Evolutionary conservation across 37 sponge, comb jelly and placozoan genomes (phyloP).

Genomic region (Haliclona indistincta): DNA sequence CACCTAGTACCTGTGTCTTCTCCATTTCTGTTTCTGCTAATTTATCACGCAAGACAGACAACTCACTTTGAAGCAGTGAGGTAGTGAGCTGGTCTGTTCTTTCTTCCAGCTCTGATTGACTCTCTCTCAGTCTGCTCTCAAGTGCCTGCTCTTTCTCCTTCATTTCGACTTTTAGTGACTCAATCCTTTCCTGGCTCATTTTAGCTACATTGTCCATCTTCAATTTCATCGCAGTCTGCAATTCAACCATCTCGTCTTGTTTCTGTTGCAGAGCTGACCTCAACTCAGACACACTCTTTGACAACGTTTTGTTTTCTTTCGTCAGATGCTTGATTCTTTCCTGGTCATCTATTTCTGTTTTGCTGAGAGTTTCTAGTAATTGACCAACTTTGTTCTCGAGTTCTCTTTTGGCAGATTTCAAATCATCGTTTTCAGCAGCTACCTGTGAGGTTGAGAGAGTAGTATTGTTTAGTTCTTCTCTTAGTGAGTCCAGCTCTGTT

Average conservation of each 20-base stretch:
- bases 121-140: too few relatives aligned
- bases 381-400: not conserved
- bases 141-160: not conserved
- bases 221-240: not conserved
- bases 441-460: not conserved
- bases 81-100: too few relatives aligned
- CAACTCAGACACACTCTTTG: not conserved
- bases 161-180: constrained; percentile 6
- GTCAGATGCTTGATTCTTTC: not conserved
- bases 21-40: too few relatives aligned
- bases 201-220: not conserved
- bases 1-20: too few relatives aligned
- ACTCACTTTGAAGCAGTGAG: too few relatives aligned
- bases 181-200: not conserved
- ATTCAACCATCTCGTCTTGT: not conserved
- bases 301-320: not conserved
- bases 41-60: too few relatives aligned
- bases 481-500: not conserved
- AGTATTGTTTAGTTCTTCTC: constrained; percentile 7
- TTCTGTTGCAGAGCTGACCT: not conserved
- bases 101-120: too few relatives aligned
- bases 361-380: too few relatives aligned
- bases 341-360: too few relatives aligned
- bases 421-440: not conserved
- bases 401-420: constrained; percentile 12